Base-by-base conservation (phyloP, 2,113 vertebrate genomes). In the Geococcyx californianus region DNA sequence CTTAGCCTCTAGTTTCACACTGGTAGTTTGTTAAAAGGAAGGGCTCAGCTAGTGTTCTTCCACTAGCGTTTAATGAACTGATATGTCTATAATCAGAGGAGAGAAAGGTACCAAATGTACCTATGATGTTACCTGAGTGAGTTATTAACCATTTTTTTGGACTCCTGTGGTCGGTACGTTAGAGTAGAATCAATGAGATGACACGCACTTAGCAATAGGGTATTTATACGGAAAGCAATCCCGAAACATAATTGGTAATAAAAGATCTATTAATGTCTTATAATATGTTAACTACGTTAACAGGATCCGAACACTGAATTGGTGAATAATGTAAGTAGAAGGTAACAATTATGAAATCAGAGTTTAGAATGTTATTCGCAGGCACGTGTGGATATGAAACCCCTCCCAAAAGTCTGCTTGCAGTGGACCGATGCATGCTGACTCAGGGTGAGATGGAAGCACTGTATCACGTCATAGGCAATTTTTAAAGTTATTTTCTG, bases 101-200 rank as follows among this genome's bases (percentile, higher is more conserved):
- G n/a, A 95, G 84, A 95, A 96, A 95, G 86, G 91, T 84, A 97
- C 93, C 86, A 91, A 98, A 95, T 94, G 92, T 97, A 96, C 89
- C 94, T 92, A 93, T 91, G 97, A 97, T n/a, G 9, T 97, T 97
- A 93, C 51, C 85, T 94, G 92, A 95, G 68, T 87, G 86, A 97
- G 91, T 96, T 97, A 95, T 96, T 98, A 97, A 90, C 81, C 69
- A 54, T 95, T 96, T 97, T 96, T 96, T n/a, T n/a, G n/a, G 96
- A 95, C 90, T 92, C 81, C 82, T 66, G 47, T 1, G 2, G 87
- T 95, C 14, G 6, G 56, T 87, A 86, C 38, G 34, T 10, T 67
- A 85, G 87, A 89, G 67, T 83, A 89, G 77, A 96, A 92, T 97
- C 93, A 95, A 70, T 90, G 90, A 85, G 84, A 96, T 94, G 94